These are phyloP conservation scores for Ceratotherium simum DNA, from an alignment of 2,113 vertebrate genomes.

Conservation along the genomic window DNA sequence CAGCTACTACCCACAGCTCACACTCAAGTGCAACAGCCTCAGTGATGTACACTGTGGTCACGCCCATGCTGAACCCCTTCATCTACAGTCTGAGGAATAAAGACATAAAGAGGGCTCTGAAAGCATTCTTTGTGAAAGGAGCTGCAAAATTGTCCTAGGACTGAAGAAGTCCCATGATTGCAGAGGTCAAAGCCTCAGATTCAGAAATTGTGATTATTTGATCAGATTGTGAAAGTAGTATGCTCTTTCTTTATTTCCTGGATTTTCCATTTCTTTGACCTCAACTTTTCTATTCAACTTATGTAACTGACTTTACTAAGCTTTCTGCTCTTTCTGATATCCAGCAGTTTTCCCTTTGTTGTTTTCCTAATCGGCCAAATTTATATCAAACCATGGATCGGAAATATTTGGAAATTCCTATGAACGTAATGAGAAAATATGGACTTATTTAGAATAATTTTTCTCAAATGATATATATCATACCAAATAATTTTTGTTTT, in stretches of 20 bases:
- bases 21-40: background rate
- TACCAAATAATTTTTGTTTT: background rate
- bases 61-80: conserved; percentile 57
- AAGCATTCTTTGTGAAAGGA: background rate
- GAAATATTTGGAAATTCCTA: background rate
- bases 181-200: background rate
- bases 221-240: background rate
- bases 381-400: background rate
- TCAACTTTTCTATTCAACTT: background rate
- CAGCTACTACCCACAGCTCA: background rate
- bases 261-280: background rate
- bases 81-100: conserved; percentile 60
- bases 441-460: background rate
- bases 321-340: background rate
- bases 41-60: conserved; percentile 23
- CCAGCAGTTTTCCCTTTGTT: background rate
- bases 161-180: background rate
- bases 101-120: conserved; percentile 46
- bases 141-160: background rate
- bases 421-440: background rate
- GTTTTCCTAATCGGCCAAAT: background rate
- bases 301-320: background rate
- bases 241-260: background rate
- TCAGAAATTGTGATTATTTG: background rate
- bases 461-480: background rate